phyloP scores from a whole-genome alignment of 1,140 invertebrate genomes.

The Dendroctonus ponderosae region DNA sequence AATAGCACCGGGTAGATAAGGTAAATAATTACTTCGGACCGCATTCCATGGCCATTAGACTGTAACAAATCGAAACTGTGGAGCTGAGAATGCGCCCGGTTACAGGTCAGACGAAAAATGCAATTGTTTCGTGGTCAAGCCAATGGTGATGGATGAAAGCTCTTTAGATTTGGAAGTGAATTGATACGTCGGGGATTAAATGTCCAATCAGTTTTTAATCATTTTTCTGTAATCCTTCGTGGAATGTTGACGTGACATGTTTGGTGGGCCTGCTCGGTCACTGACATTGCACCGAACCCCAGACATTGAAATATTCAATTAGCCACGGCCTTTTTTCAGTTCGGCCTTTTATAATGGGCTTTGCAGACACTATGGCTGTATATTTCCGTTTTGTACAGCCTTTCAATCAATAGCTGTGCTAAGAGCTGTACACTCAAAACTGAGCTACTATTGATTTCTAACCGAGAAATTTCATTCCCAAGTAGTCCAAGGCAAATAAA shows the following conservation, averaged over 20 bases:
- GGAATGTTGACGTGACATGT: conserved; percentile 18
- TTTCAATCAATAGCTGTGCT: too few species aligned
- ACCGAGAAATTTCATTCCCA: too few species aligned
- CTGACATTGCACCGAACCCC: conserved; percentile 1
- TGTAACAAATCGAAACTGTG: conserved; percentile 35
- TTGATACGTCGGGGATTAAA: conserved; percentile 18
- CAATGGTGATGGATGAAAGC: conserved; percentile 23
- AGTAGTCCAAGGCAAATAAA: too few species aligned
- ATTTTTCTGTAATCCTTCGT: conserved; percentile 21
- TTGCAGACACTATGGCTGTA: too few species aligned
- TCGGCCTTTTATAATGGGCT: too few species aligned
- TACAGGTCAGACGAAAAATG: conserved; percentile 32
- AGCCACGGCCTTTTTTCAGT: too few species aligned
- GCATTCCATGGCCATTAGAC: conserved; percentile 37
- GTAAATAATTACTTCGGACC: conserved; percentile 37
- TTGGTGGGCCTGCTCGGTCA: background rate
- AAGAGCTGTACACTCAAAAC: too few species aligned
- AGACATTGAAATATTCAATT: too few species aligned
- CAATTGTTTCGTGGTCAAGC: conserved; percentile 24
- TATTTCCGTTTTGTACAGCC: too few species aligned
- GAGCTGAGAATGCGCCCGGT: conserved; percentile 31
- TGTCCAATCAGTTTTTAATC: conserved; percentile 27
- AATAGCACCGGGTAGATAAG: conserved; percentile 23
- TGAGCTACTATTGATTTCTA: too few species aligned
- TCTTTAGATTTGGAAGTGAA: conserved; percentile 28